Evolutionary conservation across 2,797 vertebrate genomes (phyloP).

Genomic region (Kryptolebias ocellatus): DNA sequence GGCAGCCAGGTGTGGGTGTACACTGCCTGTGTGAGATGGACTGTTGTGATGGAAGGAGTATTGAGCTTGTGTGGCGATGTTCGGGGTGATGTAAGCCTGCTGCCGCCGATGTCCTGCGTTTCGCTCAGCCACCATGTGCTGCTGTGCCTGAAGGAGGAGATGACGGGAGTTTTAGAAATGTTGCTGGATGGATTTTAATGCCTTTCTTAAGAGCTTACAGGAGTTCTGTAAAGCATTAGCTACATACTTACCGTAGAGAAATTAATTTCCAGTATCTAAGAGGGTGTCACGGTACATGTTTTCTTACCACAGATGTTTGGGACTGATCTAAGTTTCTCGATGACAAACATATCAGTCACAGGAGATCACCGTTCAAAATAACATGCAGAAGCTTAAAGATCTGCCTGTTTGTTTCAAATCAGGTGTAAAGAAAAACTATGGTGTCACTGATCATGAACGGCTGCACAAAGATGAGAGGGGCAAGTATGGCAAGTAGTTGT

Average conservation of each 20-base stretch:
- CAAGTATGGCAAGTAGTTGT: no score
- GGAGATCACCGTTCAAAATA: no score
- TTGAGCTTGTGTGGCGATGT: conserved; percentile 92
- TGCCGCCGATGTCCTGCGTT: conserved; percentile 91
- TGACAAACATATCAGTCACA: no score
- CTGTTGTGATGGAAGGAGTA: conserved; percentile 97
- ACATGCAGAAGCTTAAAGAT: no score
- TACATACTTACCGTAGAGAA: not conserved
- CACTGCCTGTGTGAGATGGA: conserved; percentile 89
- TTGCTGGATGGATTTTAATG: not conserved
- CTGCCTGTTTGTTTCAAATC: no score
- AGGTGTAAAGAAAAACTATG: no score
- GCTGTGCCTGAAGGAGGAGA: conserved; percentile 85
- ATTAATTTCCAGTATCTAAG: not conserved
- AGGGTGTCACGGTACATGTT: no score
- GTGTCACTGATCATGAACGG: no score
- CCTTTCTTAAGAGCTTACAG: not conserved
- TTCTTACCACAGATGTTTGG: no score
- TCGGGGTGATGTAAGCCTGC: conserved; percentile 97
- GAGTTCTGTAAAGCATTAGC: no score
- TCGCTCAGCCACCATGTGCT: conserved; percentile 91
- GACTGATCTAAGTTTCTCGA: no score
- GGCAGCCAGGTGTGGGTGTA: conserved; percentile 92
- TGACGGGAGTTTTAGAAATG: not conserved
- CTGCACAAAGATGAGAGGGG: no score